These are phyloP conservation scores for Apistogramma diplotaenia DNA, from an alignment of 2,113 vertebrate species.

Conservation along the genomic window DNA sequence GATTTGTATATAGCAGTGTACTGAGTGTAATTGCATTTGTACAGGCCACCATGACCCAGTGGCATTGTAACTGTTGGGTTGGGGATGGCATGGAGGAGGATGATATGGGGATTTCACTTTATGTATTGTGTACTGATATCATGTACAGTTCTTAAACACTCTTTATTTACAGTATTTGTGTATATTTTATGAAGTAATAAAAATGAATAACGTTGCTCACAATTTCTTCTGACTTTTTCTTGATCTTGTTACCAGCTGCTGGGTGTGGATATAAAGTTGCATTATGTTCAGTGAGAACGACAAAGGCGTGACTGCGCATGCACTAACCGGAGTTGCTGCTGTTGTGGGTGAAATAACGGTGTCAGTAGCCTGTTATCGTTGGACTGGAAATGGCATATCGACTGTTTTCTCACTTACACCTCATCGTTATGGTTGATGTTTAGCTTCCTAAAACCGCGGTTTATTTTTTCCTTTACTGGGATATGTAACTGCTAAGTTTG, in stretches of 20 bases:
- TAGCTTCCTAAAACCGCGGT: not conserved
- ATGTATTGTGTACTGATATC: conserved; percentile 80
- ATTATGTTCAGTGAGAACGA: not conserved
- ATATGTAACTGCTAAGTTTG: conserved; percentile 3
- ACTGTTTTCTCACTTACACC: not conserved
- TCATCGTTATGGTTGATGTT: not conserved
- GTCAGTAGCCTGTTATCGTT: not conserved
- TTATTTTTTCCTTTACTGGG: not conserved
- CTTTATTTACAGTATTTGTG: conserved; percentile 86
- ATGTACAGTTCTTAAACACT: conserved; percentile 85
- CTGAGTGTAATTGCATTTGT: conserved; percentile 61
- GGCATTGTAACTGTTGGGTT: conserved; percentile 54
- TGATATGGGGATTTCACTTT: conserved; percentile 61
- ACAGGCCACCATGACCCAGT: conserved; percentile 68
- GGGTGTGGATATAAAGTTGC: not conserved
- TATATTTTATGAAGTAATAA: conserved; percentile 85
- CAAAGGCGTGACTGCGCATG: conserved; percentile 22
- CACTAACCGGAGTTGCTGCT: not conserved
- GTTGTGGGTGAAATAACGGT: conserved; percentile 54
- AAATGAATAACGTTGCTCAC: conserved; percentile 67
- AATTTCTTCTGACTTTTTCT: not conserved
- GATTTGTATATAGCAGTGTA: conserved; percentile 62
- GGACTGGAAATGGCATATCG: not conserved
- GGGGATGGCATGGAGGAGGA: conserved; percentile 20
- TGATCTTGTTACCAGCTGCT: not conserved